Base-by-base conservation (phyloP, 2,113 vertebrate species). In the Phylloscopus whistleri region DNA sequence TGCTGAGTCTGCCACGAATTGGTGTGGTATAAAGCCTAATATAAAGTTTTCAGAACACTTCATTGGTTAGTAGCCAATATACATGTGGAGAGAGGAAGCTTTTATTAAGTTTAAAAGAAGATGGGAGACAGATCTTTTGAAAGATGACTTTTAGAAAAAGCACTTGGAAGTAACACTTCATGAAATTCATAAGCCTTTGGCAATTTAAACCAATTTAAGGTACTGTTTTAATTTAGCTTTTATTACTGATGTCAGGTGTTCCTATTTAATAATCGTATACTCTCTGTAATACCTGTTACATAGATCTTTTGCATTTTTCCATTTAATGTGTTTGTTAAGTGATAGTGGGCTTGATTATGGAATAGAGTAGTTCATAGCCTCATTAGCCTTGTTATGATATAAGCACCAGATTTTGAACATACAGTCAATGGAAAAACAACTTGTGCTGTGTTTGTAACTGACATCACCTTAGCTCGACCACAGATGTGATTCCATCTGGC, bases 401-500 rank as follows among this genome's bases (percentile, higher is more conserved):
- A 35, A 90, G 41, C 55, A 92, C 63, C 68, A 96, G 89, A 77
- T 92, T 77, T 74, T 55, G 43, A 87, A 30, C 16, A 26, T 48
- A 51, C 27, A 26, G 10, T 84, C 51, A 75, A 39, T 90, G 80
- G 72, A 62, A 82, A 78, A 94, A 49, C 2, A 0, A 30, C 39
- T 84, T 78, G 59, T 74, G 73, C 60, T 3, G 0, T 5, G 1
- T 96, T 87, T 91, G 35, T 91, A 70, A 75, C 80, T 95, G 73
- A 70, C 80, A 92, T 89, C 81, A 74, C 89, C 73, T 87, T 82
- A 63, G 56, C 77, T 90, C 48, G 4, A 84, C 94, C 60, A 26
- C 76, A 90, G 84, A 75, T 82, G 58, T 89, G 81, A 56, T 87
- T 89, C 84, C 91, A 82, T 95, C 77, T 93, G 91, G 77, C 89